phyloP scores from a whole-genome alignment of 2,888 invertebrate species.

The Drosophila hamatofila region DNA sequence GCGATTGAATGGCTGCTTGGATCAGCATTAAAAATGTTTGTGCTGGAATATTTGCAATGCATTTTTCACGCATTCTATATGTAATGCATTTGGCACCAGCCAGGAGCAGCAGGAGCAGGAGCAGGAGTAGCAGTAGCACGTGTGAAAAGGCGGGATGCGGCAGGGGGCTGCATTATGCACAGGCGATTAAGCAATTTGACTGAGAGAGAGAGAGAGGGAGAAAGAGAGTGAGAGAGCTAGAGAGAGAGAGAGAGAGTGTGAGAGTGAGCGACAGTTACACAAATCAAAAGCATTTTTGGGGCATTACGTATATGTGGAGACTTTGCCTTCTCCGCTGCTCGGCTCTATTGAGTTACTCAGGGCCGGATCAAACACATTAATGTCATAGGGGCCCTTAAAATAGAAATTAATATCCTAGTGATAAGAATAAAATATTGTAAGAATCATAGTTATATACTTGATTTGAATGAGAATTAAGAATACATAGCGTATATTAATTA shows the following conservation, averaged over 20 bases:
- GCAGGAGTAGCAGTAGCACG: slow-evolving; percentile 4
- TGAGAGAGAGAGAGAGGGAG: not conserved
- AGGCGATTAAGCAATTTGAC: slow-evolving; percentile 71
- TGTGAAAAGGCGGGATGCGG: slow-evolving; percentile 16
- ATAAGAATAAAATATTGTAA: too few species aligned
- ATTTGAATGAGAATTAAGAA: too few species aligned
- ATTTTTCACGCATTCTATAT: slow-evolving; percentile 60
- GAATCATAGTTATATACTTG: too few species aligned
- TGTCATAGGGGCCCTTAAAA: too few species aligned
- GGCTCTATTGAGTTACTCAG: too few species aligned
- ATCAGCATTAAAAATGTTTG: slow-evolving; percentile 66
- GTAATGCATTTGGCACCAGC: slow-evolving; percentile 52
- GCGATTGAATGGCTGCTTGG: slow-evolving; percentile 61
- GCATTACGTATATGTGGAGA: slow-evolving; percentile 51
- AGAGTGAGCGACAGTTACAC: slow-evolving; percentile 31
- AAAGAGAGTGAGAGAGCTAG: not conserved
- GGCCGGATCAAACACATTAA: too few species aligned
- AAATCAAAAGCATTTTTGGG: slow-evolving; percentile 65
- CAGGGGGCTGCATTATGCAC: slow-evolving; percentile 62
- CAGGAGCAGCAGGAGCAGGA: not conserved
- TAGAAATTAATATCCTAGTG: too few species aligned
- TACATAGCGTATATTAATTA: too few species aligned
- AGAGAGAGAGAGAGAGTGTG: not conserved
- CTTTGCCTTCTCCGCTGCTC: not conserved
- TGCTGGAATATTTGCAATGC: slow-evolving; percentile 55